A percentile compares a stretch with the other conserved stretches of the same genome.
phyloP scores from a whole-genome alignment of 1,140 invertebrate species.

The Sminthurinus signatus region DNA sequence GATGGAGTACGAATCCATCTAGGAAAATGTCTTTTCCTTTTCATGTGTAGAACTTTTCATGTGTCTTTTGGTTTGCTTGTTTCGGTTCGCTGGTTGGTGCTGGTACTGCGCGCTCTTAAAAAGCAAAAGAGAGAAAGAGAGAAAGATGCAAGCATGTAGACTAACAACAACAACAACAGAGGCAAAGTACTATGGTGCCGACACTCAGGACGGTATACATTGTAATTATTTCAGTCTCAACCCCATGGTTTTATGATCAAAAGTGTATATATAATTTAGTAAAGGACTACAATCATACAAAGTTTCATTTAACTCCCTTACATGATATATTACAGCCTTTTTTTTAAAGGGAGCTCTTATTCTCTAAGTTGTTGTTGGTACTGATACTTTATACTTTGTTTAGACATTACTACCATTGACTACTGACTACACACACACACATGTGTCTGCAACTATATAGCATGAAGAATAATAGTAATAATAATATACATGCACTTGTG shows the following conservation, averaged over 20 bases:
- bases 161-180: too few species aligned
- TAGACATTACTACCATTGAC: too few species aligned
- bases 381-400: too few species aligned
- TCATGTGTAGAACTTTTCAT: neutral
- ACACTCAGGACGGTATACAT: neutral
- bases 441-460: too few species aligned
- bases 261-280: neutral
- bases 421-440: too few species aligned
- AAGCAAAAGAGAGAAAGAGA: too few species aligned
- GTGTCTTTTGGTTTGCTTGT: neutral
- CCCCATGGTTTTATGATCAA: conserved; percentile 15
- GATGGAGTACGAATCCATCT: too few species aligned
- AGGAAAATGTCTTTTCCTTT: neutral
- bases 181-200: neutral
- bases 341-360: neutral
- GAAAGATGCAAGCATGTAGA: too few species aligned
- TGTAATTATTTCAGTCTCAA: conserved; percentile 15
- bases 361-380: too few species aligned
- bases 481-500: too few species aligned
- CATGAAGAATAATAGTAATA: too few species aligned
- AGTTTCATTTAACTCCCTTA: neutral
- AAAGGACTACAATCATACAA: neutral
- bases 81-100: neutral
- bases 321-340: conserved; percentile 2
- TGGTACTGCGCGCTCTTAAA: neutral